phyloP scores from a whole-genome alignment of 2,113 vertebrate genomes.

The Felis chaus region DNA sequence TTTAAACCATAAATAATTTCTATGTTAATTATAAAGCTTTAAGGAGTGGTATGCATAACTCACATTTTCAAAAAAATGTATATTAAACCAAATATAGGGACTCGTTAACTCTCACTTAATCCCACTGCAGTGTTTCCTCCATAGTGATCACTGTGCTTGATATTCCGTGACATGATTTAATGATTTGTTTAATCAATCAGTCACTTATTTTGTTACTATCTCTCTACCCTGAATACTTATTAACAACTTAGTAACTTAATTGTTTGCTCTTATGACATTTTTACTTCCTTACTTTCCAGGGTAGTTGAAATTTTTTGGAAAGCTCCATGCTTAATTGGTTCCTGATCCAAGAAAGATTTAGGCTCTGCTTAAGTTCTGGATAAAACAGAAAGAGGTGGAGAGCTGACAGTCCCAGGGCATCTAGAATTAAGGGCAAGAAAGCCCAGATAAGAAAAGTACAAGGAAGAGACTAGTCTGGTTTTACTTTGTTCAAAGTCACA shows the following conservation, averaged over 20 bases:
- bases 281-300: slow-evolving; percentile 15
- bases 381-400: background rate
- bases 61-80: background rate
- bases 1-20: background rate
- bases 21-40: background rate
- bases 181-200: background rate
- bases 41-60: background rate
- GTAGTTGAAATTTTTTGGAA: slow-evolving; percentile 10
- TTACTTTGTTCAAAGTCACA: slow-evolving; percentile 9
- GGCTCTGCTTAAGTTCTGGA: background rate
- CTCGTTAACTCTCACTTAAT: background rate
- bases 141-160: background rate
- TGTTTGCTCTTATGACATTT: slow-evolving; percentile 27
- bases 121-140: background rate
- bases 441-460: background rate
- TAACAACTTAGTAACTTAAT: slow-evolving; percentile 42
- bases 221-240: slow-evolving; percentile 5
- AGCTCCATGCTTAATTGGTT: background rate
- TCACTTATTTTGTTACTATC: slow-evolving; percentile 10
- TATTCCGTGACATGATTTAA: background rate
- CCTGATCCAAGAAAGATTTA: background rate
- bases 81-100: background rate
- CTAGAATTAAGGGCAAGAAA: background rate
- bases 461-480: background rate
- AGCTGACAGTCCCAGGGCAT: background rate